These are phyloP conservation scores for Xiphydria camelus DNA, from an alignment of 2,888 invertebrate species.

Conservation along the genomic window DNA sequence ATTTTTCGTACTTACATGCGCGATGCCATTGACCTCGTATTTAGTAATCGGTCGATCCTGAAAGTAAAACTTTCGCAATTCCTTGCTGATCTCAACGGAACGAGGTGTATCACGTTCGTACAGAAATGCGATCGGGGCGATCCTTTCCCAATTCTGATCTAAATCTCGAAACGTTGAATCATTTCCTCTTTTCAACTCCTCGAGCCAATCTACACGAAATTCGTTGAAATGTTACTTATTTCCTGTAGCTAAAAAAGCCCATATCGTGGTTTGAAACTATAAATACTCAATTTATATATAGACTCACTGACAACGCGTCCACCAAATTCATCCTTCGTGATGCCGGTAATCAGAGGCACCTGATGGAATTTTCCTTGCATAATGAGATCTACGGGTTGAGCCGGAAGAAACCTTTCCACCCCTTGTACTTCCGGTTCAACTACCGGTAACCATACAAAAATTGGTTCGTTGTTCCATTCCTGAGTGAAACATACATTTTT, in stretches of 20 bases:
- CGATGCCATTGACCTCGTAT: conserved; percentile 56
- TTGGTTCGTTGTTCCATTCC: conserved; percentile 63
- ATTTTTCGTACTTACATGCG: conserved; percentile 48
- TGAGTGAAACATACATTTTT: no score
- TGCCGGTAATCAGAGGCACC: conserved; percentile 69
- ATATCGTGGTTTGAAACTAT: no score
- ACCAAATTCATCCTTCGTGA: conserved; percentile 70
- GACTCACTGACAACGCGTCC: conserved; percentile 66
- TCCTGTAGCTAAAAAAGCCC: no score
- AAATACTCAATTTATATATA: no score
- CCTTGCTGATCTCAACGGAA: conserved; percentile 60
- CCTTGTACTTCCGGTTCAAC: conserved; percentile 68
- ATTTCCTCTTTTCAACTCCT: conserved; percentile 50
- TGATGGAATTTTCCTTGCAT: conserved; percentile 63
- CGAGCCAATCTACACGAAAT: conserved; percentile 24
- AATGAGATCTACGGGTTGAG: conserved; percentile 65
- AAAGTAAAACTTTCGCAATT: conserved; percentile 62
- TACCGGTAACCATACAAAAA: conserved; percentile 66
- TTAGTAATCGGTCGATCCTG: conserved; percentile 51
- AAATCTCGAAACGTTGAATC: conserved; percentile 61
- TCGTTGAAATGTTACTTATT: no score
- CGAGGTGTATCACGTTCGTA: conserved; percentile 63
- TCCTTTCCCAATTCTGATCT: conserved; percentile 64
- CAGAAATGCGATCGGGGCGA: conserved; percentile 69
- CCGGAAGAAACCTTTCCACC: conserved; percentile 68